These are phyloP conservation scores for Papilio machaon DNA, from an alignment of 1,140 invertebrate genomes.

Conservation along the genomic window DNA sequence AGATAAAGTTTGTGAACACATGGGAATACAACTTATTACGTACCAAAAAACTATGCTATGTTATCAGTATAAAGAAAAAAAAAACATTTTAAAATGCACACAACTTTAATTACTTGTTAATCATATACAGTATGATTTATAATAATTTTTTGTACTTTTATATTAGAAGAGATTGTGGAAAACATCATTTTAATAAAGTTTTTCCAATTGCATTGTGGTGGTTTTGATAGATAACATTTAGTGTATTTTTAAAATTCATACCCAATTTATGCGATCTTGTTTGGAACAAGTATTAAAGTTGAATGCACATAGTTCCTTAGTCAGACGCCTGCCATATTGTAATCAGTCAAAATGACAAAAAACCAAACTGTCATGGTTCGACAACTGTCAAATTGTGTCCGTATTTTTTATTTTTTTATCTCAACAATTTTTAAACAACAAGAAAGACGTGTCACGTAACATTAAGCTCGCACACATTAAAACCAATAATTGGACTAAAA, in stretches of 20 bases:
- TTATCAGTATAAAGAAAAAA: slow-evolving; percentile 20
- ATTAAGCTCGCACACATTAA: slow-evolving; percentile 38
- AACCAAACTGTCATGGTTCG: slow-evolving; percentile 51
- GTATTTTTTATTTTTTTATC: slow-evolving; percentile 40
- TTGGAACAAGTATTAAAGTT: slow-evolving; percentile 26
- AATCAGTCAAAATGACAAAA: slow-evolving; percentile 29
- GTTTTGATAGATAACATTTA: too few relatives aligned
- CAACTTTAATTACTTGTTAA: slow-evolving; percentile 27
- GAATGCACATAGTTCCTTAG: background rate
- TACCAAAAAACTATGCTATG: slow-evolving; percentile 35
- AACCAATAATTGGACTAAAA: slow-evolving; percentile 59
- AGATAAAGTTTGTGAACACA: slow-evolving; percentile 24
- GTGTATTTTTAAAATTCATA: too few relatives aligned
- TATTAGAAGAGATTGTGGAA: background rate
- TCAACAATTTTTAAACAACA: slow-evolving; percentile 50
- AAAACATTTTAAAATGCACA: background rate
- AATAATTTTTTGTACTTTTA: slow-evolving; percentile 3
- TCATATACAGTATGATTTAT: background rate
- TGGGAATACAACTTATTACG: slow-evolving; percentile 32
- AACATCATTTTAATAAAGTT: background rate
- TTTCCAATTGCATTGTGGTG: background rate
- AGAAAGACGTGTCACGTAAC: slow-evolving; percentile 35
- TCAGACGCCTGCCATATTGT: slow-evolving; percentile 10
- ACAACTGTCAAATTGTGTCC: slow-evolving; percentile 48
- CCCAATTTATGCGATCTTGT: background rate